Evolutionary conservation across 1,140 invertebrate species (phyloP).

Genomic region (Temnothorax longispinosus): DNA sequence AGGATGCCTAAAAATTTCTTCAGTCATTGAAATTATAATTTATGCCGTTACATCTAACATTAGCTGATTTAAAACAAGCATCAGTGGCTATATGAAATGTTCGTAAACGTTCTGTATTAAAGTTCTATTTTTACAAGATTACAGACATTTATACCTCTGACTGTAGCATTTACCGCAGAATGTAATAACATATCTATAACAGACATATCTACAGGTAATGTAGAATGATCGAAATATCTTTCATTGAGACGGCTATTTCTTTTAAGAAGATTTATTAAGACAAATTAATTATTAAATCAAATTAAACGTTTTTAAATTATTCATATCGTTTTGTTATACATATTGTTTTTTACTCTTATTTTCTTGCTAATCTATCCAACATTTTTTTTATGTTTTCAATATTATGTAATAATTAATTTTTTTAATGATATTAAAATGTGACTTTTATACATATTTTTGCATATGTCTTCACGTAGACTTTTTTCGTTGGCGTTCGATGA

Average conservation of each 20-base stretch:
- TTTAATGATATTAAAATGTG: not conserved
- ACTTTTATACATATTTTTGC: not conserved
- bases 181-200: not conserved
- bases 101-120: not conserved
- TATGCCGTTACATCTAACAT: not conserved
- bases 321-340: not conserved
- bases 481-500: not conserved
- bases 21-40: not conserved
- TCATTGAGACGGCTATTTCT: not conserved
- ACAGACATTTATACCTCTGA: not conserved
- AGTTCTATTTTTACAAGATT: not conserved
- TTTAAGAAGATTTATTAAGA: not conserved
- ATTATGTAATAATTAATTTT: not conserved
- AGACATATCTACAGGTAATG: not conserved
- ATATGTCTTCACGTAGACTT: not conserved
- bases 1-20: not conserved
- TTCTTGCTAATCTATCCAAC: not conserved
- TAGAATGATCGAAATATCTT: constrained; percentile 2
- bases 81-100: not conserved
- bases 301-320: not conserved
- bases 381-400: not conserved
- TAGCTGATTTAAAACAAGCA: not conserved
- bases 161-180: not conserved
- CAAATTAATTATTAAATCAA: not conserved
- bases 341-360: not conserved